Base-by-base conservation (phyloP, 2,888 invertebrate genomes). In the Pharmacophagus antenor region DNA sequence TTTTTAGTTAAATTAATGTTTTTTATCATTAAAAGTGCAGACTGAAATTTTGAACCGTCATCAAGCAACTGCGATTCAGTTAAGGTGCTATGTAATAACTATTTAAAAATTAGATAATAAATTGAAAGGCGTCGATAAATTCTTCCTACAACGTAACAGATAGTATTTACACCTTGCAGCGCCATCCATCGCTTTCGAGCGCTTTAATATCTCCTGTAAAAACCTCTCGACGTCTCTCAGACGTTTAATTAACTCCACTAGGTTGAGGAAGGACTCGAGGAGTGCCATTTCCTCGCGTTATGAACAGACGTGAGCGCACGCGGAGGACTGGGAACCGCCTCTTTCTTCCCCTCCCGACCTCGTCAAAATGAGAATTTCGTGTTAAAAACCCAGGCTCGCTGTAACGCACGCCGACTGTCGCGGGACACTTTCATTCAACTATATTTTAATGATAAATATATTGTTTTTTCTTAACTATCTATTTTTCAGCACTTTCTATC, bases 181-280 rank as follows among this genome's bases (percentile, higher is more conserved):
- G 52, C 2, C 41, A 27, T 57, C 23, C 12, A 58, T 53, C 20
- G 54, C 53, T 58, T 58, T 57, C 27, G 55, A 55, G 31, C 41
- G 53, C 63, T 75, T 73, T 72, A 73, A 75, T 77, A 77, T 71
- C 72, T 73, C 66, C 63, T 75, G 70, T 69, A 75, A 77, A 75
- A 57, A 50, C 67, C 69, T 68, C 64, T 63, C 56, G 55, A 15
- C 66, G 65, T 64, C 67, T 67, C 70, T 72, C 67, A 68, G 72
- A 74, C 74, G 74, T 82, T 81, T 84, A 84, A 85, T 85, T 85
- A 85, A 82, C 79, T 80, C 62, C 65, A 79, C 76, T 73, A 72
- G 67, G 64, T 66, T 61, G 62, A 60, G 65, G 63, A 68, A 69
- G 65, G 69, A 69, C 62, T 68, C 63, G 69, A 56, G 72, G 74